Percentiles rank a stretch among this genome's conserved stretches.
Evolutionary conservation across 2,113 vertebrate species (phyloP).

Genomic region (Eurystomus gularis): DNA sequence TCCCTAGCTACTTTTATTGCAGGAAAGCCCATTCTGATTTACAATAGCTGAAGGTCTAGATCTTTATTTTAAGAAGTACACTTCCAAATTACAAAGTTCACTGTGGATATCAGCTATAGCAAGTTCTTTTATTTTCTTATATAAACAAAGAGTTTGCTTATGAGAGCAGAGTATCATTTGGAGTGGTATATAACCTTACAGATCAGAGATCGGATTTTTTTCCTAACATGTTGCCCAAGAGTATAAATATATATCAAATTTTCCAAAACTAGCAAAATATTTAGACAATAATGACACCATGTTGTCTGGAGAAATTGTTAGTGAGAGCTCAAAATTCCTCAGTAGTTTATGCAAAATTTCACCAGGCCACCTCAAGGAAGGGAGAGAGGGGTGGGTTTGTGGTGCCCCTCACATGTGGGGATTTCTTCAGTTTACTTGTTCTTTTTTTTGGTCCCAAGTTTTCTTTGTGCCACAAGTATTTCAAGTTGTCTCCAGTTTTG

Average conservation of each 20-base stretch:
- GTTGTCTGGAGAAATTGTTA: not conserved
- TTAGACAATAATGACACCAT: not conserved
- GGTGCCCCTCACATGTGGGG: fast-evolving
- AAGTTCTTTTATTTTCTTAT: not conserved
- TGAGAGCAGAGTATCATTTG: not conserved
- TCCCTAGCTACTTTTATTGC: not conserved
- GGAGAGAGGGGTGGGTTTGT: not conserved
- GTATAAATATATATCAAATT: not conserved
- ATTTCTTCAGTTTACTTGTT: not conserved
- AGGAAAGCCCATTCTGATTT: not conserved
- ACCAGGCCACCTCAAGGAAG: not conserved
- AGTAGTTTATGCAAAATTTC: not conserved
- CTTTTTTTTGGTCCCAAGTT: not conserved
- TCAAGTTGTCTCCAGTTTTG: not conserved
- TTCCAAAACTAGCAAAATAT: not conserved
- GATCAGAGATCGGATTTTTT: not conserved
- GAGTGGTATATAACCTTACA: not conserved
- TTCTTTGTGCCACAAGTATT: not conserved
- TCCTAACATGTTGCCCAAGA: not conserved
- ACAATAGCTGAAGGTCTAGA: not conserved
- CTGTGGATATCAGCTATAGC: not conserved
- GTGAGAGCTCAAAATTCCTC: not conserved
- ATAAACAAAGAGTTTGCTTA: not conserved
- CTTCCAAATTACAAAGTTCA: not conserved
- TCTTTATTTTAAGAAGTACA: not conserved